phyloP scores from a whole-genome alignment of 2,888 invertebrate species.

The Aricia artaxerxes region DNA sequence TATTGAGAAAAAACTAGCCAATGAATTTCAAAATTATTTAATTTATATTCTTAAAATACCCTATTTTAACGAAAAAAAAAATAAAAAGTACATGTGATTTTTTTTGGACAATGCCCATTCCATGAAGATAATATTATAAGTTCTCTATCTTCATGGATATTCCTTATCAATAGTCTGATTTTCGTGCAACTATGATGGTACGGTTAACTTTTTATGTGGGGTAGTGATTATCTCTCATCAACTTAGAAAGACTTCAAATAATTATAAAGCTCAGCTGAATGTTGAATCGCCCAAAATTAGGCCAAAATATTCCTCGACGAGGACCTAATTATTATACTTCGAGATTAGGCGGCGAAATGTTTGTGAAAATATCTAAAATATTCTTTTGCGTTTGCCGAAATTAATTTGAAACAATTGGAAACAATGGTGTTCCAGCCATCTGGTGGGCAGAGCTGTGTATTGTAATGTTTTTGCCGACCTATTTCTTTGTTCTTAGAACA shows the following conservation, averaged over 20 bases:
- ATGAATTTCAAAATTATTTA: no score
- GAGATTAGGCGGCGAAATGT: background rate
- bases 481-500: background rate
- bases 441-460: background rate
- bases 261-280: background rate
- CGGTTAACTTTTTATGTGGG: background rate
- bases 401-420: background rate
- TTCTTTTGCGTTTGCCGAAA: conserved; percentile 11
- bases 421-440: background rate
- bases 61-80: no score
- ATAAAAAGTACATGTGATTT: no score
- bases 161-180: no score
- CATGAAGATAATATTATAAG: no score
- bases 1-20: no score
- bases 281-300: background rate
- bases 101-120: no score
- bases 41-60: no score
- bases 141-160: no score
- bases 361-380: background rate
- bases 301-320: background rate
- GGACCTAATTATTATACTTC: background rate
- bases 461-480: background rate
- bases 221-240: background rate
- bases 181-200: no score
- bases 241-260: background rate